phyloP scores from a whole-genome alignment of 2,113 vertebrate genomes.

The Cochlearius cochlearius region DNA sequence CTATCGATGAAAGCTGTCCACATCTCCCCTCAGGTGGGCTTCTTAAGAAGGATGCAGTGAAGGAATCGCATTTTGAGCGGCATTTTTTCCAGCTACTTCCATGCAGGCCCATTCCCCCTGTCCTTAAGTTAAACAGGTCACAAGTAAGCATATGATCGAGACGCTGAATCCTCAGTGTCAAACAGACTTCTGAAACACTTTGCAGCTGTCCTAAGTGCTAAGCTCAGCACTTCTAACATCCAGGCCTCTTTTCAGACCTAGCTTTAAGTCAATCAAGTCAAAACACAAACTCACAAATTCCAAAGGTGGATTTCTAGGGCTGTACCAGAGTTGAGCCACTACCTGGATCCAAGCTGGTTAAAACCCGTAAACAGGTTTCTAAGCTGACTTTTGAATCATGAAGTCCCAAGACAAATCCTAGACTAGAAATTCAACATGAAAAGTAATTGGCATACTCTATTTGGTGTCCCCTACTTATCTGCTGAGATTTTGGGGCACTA shows the following conservation, averaged over 20 bases:
- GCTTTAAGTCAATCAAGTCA: neutral
- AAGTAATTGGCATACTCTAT: neutral
- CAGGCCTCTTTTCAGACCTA: neutral
- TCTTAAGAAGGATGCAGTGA: neutral
- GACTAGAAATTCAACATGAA: neutral
- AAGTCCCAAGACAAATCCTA: neutral
- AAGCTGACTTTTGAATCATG: neutral
- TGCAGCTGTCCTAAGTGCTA: neutral
- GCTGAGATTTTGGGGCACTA: neutral
- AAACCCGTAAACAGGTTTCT: neutral
- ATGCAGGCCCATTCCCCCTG: neutral
- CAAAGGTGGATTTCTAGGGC: neutral
- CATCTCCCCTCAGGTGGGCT: neutral
- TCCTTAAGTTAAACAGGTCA: neutral
- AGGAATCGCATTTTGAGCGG: neutral
- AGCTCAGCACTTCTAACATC: neutral
- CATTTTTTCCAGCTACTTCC: neutral
- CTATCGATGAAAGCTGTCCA: neutral
- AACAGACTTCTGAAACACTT: neutral
- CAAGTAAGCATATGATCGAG: neutral
- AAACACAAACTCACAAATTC: neutral
- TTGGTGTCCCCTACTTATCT: neutral
- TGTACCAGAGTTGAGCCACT: neutral
- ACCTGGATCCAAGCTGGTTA: neutral
- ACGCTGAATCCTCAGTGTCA: neutral